These are phyloP conservation scores for Diacarnus erythraeanus DNA, from an alignment of 37 sponge, comb jelly and placozoan species.

Conservation along the genomic window DNA sequence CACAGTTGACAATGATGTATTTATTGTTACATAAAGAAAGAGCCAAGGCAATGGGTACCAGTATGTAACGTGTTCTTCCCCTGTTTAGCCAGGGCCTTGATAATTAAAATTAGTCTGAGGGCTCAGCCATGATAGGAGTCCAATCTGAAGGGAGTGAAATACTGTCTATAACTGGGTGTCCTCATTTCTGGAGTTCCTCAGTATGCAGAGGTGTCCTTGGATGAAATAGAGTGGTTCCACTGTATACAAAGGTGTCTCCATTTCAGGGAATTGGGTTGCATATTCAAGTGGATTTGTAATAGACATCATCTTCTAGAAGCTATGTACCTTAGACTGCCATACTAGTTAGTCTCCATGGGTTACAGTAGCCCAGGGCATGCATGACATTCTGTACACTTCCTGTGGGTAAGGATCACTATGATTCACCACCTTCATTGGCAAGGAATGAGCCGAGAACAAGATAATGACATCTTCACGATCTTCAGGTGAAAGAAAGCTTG, in stretches of 20 bases:
- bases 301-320: neutral
- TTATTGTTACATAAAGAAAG: no score
- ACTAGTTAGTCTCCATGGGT: conserved; percentile 93
- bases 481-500: conserved; percentile 60
- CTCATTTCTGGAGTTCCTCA: neutral
- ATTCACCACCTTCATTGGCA: conserved; percentile 89
- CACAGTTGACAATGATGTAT: no score
- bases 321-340: conserved; percentile 88
- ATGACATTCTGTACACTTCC: conserved; percentile 92
- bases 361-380: conserved; percentile 75
- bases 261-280: neutral
- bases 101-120: conserved; percentile 94
- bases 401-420: conserved; percentile 92
- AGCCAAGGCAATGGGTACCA: conserved; percentile 97
- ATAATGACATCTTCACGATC: conserved; percentile 82
- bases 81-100: conserved; percentile 72
- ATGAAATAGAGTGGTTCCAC: neutral
- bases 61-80: conserved; percentile 63
- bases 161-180: neutral
- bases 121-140: conserved; percentile 89
- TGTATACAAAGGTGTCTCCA: neutral
- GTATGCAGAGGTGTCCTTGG: no score
- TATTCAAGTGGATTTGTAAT: no score
- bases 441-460: conserved; percentile 92
- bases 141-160: neutral